Evolutionary conservation across 2,797 vertebrate species (phyloP), one percentile per base, ranked within the genome.

Genomic region (Macroramphosus scolopax): DNA sequence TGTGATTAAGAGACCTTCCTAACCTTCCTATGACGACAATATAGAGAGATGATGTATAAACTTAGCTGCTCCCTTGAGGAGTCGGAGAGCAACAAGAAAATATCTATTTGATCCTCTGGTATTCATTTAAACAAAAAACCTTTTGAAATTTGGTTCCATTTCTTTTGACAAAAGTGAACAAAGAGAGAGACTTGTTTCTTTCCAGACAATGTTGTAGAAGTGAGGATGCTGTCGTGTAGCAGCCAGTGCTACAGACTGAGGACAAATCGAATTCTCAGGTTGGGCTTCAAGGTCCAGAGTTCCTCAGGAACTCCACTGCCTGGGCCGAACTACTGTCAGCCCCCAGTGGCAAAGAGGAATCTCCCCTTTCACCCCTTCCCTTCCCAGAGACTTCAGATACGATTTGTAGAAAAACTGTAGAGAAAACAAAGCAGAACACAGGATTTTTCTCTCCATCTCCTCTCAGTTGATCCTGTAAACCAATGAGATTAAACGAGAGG

Each of bases 201-300:
- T 47, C 35, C 45, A 68, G 63, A 77, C 29, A 6, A 69, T 16
- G 48, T 47, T 60, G 61, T 36, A 51, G 42, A 74, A 48, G 66
- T 72, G 56, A 77, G 48, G 63, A 48, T 33, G 62, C 56, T 72
- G 82, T 49, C 84, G 86, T 70, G 83, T 48, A 86, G 86, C 86
- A 84, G 66, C 82, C 86, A 78, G 85, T 85, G 85, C 85, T 80
- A 70, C 82, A 64, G 72, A 53, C 68, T 63, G 38, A 75, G 55
- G 61, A 67, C 51, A 61, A 48, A 76, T n/a, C 57, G 40, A 55
- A 68, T 63, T 70, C 46, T 63, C 48, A 68, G 45, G 30, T 31
- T 39, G 51, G 54, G 56, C 49, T 61, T 68, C 29, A 54, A 49
- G 59, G 80, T 53, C 52, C 65, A 34, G 47, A 25, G 35, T 63